Base-by-base conservation (phyloP, 2,113 vertebrate genomes). In the Madoqua kirkii region DNA sequence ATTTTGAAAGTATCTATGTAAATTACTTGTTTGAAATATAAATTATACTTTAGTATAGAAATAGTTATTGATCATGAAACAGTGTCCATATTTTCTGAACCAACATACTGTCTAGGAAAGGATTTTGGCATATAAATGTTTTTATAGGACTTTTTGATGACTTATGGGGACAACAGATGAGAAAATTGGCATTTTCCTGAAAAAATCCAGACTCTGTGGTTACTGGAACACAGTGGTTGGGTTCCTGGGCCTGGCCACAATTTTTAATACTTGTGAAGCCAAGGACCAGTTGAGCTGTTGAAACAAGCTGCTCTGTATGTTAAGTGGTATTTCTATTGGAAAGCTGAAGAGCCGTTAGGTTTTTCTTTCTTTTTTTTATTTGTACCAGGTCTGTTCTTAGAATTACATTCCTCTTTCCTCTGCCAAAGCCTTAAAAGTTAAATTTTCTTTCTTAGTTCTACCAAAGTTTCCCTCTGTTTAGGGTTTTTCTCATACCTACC, bases 151-250 rank as follows among this genome's bases (percentile, higher is more conserved):
- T 45, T 95, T 91, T 57, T 87, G 78, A 36, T 93, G 67, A 78
- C 87, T 86, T 95, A 84, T 31, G 6, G 7, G 59, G 29, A 59
- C 21, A 93, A 8, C n/a, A 81, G 43, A 67, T 89, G 71, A 87
- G 74, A 85, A 95, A 85, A 90, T 55, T 81, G 40, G 21, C 57
- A 16, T 96, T 94, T 97, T 93, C 76, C 59, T 97, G 23, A 48
- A 36, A 14, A 55, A 76, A 33, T 79, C 31, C 31, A 54, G 71
- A 25, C 74, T 83, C 57, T 90, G 62, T 62, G 81, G 59, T 86
- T 93, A 9, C 78, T 83, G 62, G 55, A 87, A 76, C 11, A 0
- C 55, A 43, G 83, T 82, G 31, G 23, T 87, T 88, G 45, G n/a
- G 55, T 79, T 89, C 60, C 55, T 89, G 15, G 57, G 27, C 36